Evolutionary conservation across 2,113 vertebrate species (phyloP).

Genomic region (Neotoma lepida): DNA sequence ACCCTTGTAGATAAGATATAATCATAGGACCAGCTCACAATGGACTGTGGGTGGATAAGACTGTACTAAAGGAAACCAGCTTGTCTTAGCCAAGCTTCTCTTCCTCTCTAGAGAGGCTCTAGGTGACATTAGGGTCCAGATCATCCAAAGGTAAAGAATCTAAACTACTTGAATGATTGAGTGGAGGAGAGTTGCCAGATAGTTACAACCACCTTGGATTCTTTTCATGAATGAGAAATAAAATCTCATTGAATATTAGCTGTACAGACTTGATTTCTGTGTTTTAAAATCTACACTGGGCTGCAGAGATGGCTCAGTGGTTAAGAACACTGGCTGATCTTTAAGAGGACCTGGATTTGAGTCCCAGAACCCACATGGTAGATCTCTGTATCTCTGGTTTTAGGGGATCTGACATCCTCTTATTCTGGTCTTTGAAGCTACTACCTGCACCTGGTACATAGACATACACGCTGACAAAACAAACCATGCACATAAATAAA

Average conservation of each 20-base stretch:
- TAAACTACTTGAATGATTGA: not conserved
- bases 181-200: not conserved
- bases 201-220: not conserved
- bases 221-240: not conserved
- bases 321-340: not conserved
- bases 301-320: too few relatives aligned
- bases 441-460: not conserved
- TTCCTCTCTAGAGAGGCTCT: not conserved
- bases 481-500: not conserved
- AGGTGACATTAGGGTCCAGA: not conserved
- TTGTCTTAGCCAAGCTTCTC: not conserved
- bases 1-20: not conserved
- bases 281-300: not conserved
- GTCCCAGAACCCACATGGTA: too few relatives aligned
- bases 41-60: not conserved
- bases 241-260: not conserved
- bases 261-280: not conserved
- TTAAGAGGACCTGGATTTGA: not conserved
- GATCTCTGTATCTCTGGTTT: not conserved
- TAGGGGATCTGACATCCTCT: not conserved
- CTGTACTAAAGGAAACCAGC: not conserved
- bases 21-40: not conserved
- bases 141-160: constrained; percentile 7
- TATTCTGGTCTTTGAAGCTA: not conserved
- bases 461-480: not conserved